Conservation (phyloP, 2,797 vertebrate genomes). For the Sebastes reedi region DNA sequence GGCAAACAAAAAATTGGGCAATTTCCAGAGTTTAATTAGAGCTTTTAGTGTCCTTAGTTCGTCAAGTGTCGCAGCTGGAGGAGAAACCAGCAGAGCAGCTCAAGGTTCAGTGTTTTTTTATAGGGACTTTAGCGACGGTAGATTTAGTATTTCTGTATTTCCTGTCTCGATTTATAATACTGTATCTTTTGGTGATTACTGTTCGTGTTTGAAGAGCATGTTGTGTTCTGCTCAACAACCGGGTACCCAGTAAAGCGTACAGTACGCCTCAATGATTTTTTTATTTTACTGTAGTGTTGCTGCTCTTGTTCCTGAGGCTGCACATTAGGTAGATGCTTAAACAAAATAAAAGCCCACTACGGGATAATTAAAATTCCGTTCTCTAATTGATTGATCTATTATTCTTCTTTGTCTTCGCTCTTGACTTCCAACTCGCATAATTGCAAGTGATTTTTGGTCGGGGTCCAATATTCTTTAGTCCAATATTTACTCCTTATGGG, state of each 20-base stretch:
- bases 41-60: slow-evolving; percentile 12
- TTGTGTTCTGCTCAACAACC: background rate
- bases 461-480: slow-evolving; percentile 27
- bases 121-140: background rate
- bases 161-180: background rate
- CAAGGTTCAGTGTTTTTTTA: background rate
- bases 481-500: slow-evolving; percentile 32
- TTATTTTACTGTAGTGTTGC: background rate
- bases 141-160: background rate
- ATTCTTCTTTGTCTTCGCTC: slow-evolving; percentile 21
- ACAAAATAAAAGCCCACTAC: slow-evolving; percentile 22
- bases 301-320: slow-evolving; percentile 8
- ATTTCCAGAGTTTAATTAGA: slow-evolving; percentile 14
- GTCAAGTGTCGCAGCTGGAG: slow-evolving; percentile 9
- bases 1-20: background rate
- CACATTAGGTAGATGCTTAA: background rate
- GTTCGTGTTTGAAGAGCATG: background rate
- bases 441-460: slow-evolving; percentile 38
- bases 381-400: slow-evolving; percentile 36
- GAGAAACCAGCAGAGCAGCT: slow-evolving; percentile 5
- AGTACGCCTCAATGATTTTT: background rate
- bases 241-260: background rate
- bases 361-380: slow-evolving; percentile 34
- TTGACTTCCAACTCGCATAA: slow-evolving; percentile 37
- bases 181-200: background rate